Base-by-base conservation (phyloP, 1,140 invertebrate species). In the Monochamus saltuarius region DNA sequence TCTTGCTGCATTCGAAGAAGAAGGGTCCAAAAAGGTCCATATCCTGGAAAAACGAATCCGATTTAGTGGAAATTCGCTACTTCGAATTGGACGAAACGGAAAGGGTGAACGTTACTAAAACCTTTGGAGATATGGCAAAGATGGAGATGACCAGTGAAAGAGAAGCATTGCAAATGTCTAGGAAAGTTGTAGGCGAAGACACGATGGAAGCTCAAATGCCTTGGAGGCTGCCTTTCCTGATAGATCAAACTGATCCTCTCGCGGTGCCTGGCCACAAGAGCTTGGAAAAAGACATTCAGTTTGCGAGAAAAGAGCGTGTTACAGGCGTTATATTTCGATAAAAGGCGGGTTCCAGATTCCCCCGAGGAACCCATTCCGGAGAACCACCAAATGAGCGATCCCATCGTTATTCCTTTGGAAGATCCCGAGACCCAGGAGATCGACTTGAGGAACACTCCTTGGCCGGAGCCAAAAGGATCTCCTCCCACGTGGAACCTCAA, bases 1-100 rank as follows among this genome's bases (percentile, higher is more conserved):
- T 72, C 13, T 61, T 75, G 22, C 45, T 72, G 14, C 65, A 74
- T 56, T 55, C 67, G 16, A 76, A 74, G 53, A 84, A 76, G 85
- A 89, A 69, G 60, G 88, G 87, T 1, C 86, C 88, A 0, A 94
- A 94, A 70, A 93, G 95, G 75, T 83, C 81, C 64, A 87, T 98
- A 2, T 85, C 76, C 57, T 98, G 94, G 93, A 89, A 88, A 69
- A 82, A 84, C 8, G 91, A 91, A 62, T 79, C 84, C 7, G 87
- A 94, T 51, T 78, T 97, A 13, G 88, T 90, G 70, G 86, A 91
- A 62, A 82, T 94, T 40, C 85, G 88, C 66, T 95, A 89, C 72
- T 98, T 98, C 76, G 93, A 96, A 75, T 75, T 96, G 40, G 94
- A 97, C 78, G 94, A 96, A 79, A 95, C 88, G 3, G 94, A 97